Evolutionary conservation across 2,888 invertebrate species (phyloP).

Genomic region (Orthosia incerta): DNA sequence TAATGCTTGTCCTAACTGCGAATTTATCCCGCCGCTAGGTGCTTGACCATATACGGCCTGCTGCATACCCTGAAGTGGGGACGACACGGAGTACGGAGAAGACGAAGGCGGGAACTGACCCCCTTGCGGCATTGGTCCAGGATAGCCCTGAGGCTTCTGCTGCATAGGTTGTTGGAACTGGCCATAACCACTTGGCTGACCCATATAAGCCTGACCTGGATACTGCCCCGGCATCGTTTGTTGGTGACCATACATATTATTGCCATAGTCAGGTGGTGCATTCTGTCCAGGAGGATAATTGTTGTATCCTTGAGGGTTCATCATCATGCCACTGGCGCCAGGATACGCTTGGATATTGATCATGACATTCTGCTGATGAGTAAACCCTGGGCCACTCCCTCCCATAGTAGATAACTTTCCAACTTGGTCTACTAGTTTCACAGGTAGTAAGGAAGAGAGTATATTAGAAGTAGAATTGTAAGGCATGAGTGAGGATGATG

Average conservation of each 20-base stretch:
- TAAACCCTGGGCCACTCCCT: slow-evolving; percentile 79
- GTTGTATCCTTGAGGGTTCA: slow-evolving; percentile 86
- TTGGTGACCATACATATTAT: slow-evolving; percentile 85
- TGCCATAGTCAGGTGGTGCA: slow-evolving; percentile 82
- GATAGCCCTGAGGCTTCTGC: slow-evolving; percentile 76
- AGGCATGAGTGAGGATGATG: slow-evolving; percentile 80
- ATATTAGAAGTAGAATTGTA: slow-evolving; percentile 82
- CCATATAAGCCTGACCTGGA: slow-evolving; percentile 79
- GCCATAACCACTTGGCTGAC: slow-evolving; percentile 75
- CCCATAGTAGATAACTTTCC: slow-evolving; percentile 84
- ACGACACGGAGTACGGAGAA: slow-evolving; percentile 79
- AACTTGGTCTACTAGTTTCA: slow-evolving; percentile 88
- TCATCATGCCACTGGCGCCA: slow-evolving; percentile 87
- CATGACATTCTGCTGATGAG: slow-evolving; percentile 92
- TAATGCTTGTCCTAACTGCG: slow-evolving; percentile 72
- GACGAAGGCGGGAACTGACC: slow-evolving; percentile 77
- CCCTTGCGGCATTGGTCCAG: slow-evolving; percentile 75
- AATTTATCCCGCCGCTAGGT: slow-evolving; percentile 66
- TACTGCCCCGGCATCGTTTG: slow-evolving; percentile 82
- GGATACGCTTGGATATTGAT: slow-evolving; percentile 93
- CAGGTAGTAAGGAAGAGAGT: slow-evolving; percentile 84
- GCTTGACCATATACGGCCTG: slow-evolving; percentile 85
- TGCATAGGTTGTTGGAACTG: slow-evolving; percentile 80
- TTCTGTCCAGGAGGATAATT: slow-evolving; percentile 81
- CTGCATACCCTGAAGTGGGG: slow-evolving; percentile 87